phyloP scores from a whole-genome alignment of 2,113 vertebrate species.

The Neotoma lepida region DNA sequence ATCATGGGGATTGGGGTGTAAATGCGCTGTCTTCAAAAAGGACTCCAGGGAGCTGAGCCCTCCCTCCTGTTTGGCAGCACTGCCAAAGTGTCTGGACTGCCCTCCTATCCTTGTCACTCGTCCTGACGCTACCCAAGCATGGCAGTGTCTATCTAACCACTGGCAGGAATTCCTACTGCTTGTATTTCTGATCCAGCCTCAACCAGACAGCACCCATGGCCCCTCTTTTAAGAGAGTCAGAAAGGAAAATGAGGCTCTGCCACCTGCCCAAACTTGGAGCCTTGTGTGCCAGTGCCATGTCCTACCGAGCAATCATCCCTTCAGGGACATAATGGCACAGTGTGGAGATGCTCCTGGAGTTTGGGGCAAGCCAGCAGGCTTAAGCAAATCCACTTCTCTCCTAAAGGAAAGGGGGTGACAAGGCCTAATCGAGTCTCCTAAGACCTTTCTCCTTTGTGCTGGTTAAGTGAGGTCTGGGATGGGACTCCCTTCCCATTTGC shows the following conservation, averaged over 20 bases:
- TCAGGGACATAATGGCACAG: not conserved
- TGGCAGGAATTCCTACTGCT: not conserved
- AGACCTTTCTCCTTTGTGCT: not conserved
- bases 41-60: not conserved
- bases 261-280: not conserved
- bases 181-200: not conserved
- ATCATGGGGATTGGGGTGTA: not conserved
- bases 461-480: not conserved
- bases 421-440: not conserved
- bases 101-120: not conserved
- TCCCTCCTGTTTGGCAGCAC: not conserved
- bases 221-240: not conserved
- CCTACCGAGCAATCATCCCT: not conserved
- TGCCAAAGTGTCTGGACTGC: too few species aligned
- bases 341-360: not conserved
- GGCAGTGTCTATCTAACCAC: not conserved
- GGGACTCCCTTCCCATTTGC: not conserved
- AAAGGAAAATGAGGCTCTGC: not conserved
- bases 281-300: not conserved
- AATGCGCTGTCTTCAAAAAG: not conserved
- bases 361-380: too few species aligned
- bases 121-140: too few species aligned
- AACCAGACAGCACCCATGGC: not conserved
- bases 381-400: not conserved
- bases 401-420: not conserved